A percentile compares a stretch with the other conserved stretches of the same genome.
These are phyloP conservation scores for Eumerus sabulonum DNA, from an alignment of 2,888 invertebrate genomes.

Conservation along the genomic window DNA sequence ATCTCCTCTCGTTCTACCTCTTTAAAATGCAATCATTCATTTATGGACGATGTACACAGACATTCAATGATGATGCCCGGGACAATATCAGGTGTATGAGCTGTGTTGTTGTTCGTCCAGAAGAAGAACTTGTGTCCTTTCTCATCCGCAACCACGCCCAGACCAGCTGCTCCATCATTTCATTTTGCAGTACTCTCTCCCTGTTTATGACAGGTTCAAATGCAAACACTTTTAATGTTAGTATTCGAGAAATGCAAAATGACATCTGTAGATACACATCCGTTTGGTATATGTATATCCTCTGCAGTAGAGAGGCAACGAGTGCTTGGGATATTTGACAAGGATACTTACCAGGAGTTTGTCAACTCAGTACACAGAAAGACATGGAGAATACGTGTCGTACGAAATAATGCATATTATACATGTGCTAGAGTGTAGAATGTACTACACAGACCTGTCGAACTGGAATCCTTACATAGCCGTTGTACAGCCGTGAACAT, in stretches of 20 bases:
- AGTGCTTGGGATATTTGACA: constrained; percentile 12
- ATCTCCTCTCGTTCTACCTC: constrained; percentile 11
- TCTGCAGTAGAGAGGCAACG: neutral
- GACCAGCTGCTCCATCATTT: constrained; percentile 6
- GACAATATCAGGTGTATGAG: constrained; percentile 15
- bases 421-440: constrained; percentile 8
- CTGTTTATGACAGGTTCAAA: constrained; percentile 32
- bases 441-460: no score
- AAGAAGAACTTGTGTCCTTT: neutral
- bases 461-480: constrained; percentile 6
- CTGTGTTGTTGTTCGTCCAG: constrained; percentile 4
- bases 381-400: constrained; percentile 7
- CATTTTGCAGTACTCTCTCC: constrained; percentile 4
- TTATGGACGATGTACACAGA: neutral
- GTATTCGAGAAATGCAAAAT: constrained; percentile 11
- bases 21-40: constrained; percentile 35
- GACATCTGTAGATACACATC: neutral
- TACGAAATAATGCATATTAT: constrained; percentile 11
- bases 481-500: neutral
- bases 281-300: neutral
- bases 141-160: constrained; percentile 12
- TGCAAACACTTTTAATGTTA: constrained; percentile 31
- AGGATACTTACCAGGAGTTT: constrained; percentile 14
- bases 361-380: constrained; percentile 3
- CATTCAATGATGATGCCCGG: no score